Evolutionary conservation across 2,113 vertebrate genomes (phyloP), one percentile per base, ranked within the genome.

Genomic region (Ciconia boyciana): DNA sequence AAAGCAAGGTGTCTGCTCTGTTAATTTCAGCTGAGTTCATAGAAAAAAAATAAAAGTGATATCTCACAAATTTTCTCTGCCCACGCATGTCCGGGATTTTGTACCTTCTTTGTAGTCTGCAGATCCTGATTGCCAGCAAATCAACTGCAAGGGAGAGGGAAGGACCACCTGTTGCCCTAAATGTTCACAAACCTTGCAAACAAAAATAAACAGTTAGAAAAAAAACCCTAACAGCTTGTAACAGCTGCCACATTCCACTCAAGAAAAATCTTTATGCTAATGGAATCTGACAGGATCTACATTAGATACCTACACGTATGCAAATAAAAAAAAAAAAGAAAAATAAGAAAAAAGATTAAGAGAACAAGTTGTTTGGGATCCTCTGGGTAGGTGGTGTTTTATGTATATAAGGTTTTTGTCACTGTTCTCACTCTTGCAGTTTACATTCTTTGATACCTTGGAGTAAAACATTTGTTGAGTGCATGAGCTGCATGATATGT

Each of bases 171-270:
- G 93, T 97, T 87, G 70, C 49, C 85, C 74, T 85, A 61, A 94
- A 84, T 65, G 80, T 69, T 96, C 95, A 84, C 70, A 79, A 96
- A 93, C 28, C 34, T 83, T 76, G 31, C 74, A 94, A 95, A 89
- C 61, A 94, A 95, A 96, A 96, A 92, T 89, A 94, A 94, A 92
- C 41, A 87, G 48, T 79, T 75, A 66, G 86, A 83, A 93, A 60
- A 48, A 36, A 32, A 16, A 84, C 20, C 64, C 43, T 62, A 93
- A 92, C 96, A 96, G 96, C 93, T 95, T 96, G 92, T 76, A 96
- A 69, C 94, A 96, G 96, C 95, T 96, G 97, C 54, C 81, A 83
- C 91, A 96, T 96, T 96, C 93, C 89, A 93, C 49, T 9, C 74
- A 34, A 89, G 95, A 94, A 74, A 94, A 94, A 83, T 91, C 77